Conservation (phyloP, 2,888 invertebrate genomes). For the Pediacus dermestoides region DNA sequence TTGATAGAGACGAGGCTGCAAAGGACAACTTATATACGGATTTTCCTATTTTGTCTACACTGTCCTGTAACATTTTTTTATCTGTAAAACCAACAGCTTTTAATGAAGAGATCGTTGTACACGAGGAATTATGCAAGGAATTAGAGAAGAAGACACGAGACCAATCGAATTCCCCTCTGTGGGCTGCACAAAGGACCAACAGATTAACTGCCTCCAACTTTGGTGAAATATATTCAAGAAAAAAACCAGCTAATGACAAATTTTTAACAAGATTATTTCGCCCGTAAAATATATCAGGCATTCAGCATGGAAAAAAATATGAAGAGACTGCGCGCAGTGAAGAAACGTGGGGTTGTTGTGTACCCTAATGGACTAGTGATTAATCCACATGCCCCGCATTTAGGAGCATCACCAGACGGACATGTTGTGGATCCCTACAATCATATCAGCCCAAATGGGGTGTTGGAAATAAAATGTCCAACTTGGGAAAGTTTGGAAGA, state of each 20-base stretch:
- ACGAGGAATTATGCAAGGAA: too few relatives aligned
- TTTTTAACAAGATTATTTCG: background rate
- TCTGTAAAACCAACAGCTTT: too few relatives aligned
- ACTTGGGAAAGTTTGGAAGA: background rate
- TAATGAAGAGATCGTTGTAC: too few relatives aligned
- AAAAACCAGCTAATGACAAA: background rate
- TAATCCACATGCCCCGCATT: background rate
- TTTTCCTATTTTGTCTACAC: too few relatives aligned
- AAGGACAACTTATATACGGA: too few relatives aligned
- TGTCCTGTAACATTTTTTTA: too few relatives aligned
- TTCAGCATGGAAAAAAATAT: constrained; percentile 1
- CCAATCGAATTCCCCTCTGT: too few relatives aligned
- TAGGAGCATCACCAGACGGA: constrained; percentile 1
- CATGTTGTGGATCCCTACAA: background rate
- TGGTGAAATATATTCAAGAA: background rate
- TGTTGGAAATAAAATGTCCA: constrained; percentile 2
- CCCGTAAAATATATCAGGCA: background rate
- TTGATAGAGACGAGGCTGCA: too few relatives aligned
- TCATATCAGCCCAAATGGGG: background rate
- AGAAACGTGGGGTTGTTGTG: background rate
- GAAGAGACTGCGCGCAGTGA: background rate
- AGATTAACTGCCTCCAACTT: too few relatives aligned
- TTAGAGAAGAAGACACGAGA: too few relatives aligned
- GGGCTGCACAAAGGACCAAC: too few relatives aligned
- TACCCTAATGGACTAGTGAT: background rate